Evolutionary conservation across 2,113 vertebrate genomes (phyloP).

Genomic region (Alaudala cheleensis): DNA sequence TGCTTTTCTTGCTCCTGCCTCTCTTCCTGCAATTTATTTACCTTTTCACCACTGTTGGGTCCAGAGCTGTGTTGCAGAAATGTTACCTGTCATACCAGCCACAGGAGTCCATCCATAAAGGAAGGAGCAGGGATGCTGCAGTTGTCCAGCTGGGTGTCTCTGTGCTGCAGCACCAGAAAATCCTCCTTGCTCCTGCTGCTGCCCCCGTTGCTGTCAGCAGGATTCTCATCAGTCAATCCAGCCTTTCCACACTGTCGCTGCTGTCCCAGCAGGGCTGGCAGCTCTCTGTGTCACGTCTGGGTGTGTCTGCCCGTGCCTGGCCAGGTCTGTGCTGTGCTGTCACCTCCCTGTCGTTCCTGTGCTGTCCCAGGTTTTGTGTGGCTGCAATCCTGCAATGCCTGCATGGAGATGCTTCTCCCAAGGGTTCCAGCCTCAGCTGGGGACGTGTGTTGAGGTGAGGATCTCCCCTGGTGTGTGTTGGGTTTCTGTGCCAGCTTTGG

Average conservation of each 20-base stretch:
- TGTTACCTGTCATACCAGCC: not conserved
- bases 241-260: not conserved
- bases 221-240: not conserved
- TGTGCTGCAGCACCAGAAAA: not conserved
- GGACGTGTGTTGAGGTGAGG: rapidly evolving
- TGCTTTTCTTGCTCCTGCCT: not conserved
- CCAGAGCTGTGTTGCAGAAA: not conserved
- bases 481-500: not conserved
- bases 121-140: not conserved
- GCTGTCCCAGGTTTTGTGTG: not conserved
- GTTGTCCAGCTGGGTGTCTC: not conserved
- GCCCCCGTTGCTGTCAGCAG: not conserved
- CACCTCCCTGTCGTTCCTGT: not conserved
- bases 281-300: rapidly evolving
- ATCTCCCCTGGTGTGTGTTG: rapidly evolving
- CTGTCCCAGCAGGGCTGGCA: not conserved
- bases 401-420: not conserved
- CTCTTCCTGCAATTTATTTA: not conserved
- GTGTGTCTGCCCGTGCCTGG: not conserved
- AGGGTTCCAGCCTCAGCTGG: not conserved
- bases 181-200: not conserved
- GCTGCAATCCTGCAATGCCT: not conserved
- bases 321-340: not conserved
- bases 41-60: not conserved
- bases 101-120: rapidly evolving